Evolutionary conservation across 2,888 invertebrate genomes (phyloP).

Genomic region (Drosophila demipolita): DNA sequence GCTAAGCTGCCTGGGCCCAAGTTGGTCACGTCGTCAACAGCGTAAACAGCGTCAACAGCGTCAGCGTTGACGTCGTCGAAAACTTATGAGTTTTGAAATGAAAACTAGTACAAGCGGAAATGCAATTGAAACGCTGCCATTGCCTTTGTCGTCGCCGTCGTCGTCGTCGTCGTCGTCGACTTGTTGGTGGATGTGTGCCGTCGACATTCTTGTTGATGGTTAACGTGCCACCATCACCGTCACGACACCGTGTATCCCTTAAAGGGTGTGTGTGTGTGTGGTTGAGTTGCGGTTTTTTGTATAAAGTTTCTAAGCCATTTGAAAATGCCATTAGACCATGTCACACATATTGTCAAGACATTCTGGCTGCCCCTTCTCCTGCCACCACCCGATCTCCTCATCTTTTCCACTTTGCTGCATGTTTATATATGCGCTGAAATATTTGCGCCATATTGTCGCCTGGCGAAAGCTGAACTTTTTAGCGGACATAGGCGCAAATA

Average conservation of each 20-base stretch:
- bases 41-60: conserved; percentile 30
- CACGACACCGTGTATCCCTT: neutral
- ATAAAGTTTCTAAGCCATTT: conserved; percentile 74
- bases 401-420: conserved; percentile 41
- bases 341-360: conserved; percentile 58
- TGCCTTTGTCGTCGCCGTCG: conserved; percentile 60
- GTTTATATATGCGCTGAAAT: conserved; percentile 75
- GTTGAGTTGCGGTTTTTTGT: conserved; percentile 54
- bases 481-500: conserved; percentile 60
- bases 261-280: conserved; percentile 19
- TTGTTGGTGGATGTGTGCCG: conserved; percentile 39
- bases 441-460: conserved; percentile 67
- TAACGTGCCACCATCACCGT: conserved; percentile 35
- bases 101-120: conserved; percentile 84
- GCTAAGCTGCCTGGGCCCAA: conserved; percentile 58
- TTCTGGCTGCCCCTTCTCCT: conserved; percentile 5
- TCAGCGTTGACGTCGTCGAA: conserved; percentile 58
- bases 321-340: conserved; percentile 79
- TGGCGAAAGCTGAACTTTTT: conserved; percentile 40
- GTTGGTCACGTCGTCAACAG: conserved; percentile 68
- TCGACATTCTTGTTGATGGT: conserved; percentile 57
- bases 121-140: conserved; percentile 82
- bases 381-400: neutral
- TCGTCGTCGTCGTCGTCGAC: conserved; percentile 30
- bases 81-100: conserved; percentile 81